Conservation (phyloP, 2,113 vertebrate species). For the Acinonyx jubatus region DNA sequence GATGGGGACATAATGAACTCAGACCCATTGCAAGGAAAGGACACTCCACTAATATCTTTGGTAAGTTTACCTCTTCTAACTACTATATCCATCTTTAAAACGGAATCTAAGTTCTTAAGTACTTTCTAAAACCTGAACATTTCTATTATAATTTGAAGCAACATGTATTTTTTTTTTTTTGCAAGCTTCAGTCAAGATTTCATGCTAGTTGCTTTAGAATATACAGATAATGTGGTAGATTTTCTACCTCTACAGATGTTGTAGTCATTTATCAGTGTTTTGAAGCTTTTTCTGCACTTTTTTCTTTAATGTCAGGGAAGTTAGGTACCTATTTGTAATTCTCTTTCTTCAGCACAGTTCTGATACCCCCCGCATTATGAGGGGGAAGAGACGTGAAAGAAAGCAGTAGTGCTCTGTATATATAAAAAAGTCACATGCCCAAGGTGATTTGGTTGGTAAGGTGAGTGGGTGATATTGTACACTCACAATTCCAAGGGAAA, state of each 20-base stretch:
- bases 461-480: not conserved
- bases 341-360: not conserved
- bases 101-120: not conserved
- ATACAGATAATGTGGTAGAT: not conserved
- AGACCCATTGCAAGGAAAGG: constrained; percentile 99
- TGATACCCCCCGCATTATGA: not conserved
- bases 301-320: not conserved
- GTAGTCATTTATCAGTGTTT: constrained; percentile 1
- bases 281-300: not conserved
- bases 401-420: not conserved
- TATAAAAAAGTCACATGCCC: not conserved
- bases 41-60: constrained; percentile 99
- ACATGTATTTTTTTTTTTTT: not conserved
- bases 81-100: constrained; percentile 54
- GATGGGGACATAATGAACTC: constrained; percentile 99
- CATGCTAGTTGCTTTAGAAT: not conserved
- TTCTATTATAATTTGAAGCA: constrained; percentile 33
- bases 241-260: not conserved
- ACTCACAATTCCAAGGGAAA: not conserved
- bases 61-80: constrained; percentile 86
- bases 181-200: not conserved
- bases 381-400: not conserved
- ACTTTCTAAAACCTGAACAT: not conserved
- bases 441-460: not conserved
- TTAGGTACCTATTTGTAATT: not conserved